Evolutionary conservation across 2,888 invertebrate species (phyloP), one percentile per base, ranked within the genome.

Genomic region (Drosophila fungiperda): DNA sequence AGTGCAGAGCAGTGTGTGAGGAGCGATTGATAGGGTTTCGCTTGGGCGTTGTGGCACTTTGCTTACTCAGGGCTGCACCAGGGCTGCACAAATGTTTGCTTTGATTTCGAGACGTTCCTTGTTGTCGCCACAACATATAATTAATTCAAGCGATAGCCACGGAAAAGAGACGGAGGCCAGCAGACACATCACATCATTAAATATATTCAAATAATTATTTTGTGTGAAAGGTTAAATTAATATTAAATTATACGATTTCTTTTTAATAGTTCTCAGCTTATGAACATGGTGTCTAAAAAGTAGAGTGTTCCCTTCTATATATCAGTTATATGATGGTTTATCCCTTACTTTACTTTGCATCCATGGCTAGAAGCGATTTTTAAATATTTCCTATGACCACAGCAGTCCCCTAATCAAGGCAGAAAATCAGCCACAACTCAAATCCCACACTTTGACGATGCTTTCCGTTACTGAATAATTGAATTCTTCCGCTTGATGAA

Each of bases 401-500:
- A 20, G n/a, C 11, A 35, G 32, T 32, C 9, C 32, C 29, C 36
- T 36, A 32, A 20, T 29, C 36, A 36, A 40, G 32, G 20, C 20
- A 48, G 12, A 20, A 45, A 15, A 23, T 38, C 62, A 23, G 58
- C 38, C 52, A 23, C 53, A 32, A 6, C 23, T 38, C 17, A 53
- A 29, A 23, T 29, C 26, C 9, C 48, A 64, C 67, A 80, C 68
- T 54, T 71, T 71, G n/a, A 40, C 26, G 64, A 63, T 72, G 78
- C 71, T 75, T 82, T 80, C 64, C 66, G 76, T 77, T 73, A 66
- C 80, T 73, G 78, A 78, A 83, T 89, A 90, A 89, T 90, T 90
- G 89, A 89, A 89, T 90, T 80, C 82, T 87, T 82, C 86, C 87
- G 84, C 80, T 86, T 83, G 87, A 78, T 60, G 79, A 83, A 86